These are phyloP conservation scores for Silvanus unidentatus DNA, from an alignment of 2,888 invertebrate genomes.

Conservation along the genomic window DNA sequence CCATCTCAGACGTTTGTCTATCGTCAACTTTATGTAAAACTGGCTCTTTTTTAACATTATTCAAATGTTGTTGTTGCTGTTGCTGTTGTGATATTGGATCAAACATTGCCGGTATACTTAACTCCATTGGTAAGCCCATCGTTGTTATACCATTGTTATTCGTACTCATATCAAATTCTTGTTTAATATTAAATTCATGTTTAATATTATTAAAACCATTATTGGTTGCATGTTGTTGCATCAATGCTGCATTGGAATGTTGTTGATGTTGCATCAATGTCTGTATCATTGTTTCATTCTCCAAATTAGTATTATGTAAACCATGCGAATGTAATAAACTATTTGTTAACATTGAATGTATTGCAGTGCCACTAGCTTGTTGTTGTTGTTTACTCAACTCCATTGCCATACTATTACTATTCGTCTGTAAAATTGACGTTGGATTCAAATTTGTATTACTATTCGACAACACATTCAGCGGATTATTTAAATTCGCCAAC, in stretches of 20 bases:
- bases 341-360: not conserved
- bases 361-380: no score
- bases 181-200: constrained; percentile 31
- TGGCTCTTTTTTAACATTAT: constrained; percentile 44
- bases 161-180: constrained; percentile 43
- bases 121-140: constrained; percentile 48
- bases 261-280: not conserved
- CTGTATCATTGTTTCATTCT: no score
- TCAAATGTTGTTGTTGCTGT: constrained; percentile 24
- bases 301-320: no score
- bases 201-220: constrained; percentile 46
- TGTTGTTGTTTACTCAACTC: no score
- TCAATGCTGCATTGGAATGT: constrained; percentile 16
- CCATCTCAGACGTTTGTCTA: not conserved
- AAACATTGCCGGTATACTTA: constrained; percentile 59
- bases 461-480: constrained; percentile 41
- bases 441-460: not conserved
- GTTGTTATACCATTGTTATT: constrained; percentile 48
- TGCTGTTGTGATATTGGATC: constrained; percentile 52
- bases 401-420: constrained; percentile 17
- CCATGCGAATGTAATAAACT: not conserved
- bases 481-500: constrained; percentile 6
- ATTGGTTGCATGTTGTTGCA: constrained; percentile 26
- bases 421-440: no score
- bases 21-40: constrained; percentile 17